These are phyloP conservation scores for Natator depressus DNA, from an alignment of 2,113 vertebrate genomes.

Conservation along the genomic window DNA sequence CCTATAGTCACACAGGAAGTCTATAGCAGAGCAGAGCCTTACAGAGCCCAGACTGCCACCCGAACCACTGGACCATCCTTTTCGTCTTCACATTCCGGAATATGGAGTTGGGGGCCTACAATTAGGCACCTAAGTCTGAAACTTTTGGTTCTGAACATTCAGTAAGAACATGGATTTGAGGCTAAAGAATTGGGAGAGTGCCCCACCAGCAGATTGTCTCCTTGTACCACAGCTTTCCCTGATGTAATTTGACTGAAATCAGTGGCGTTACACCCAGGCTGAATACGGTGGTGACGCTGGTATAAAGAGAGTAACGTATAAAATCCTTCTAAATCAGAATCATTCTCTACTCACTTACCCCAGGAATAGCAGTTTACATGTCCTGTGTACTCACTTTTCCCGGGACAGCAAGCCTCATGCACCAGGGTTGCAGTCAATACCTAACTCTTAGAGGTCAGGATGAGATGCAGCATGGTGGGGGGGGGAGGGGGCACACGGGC, in stretches of 20 bases:
- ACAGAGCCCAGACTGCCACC: not conserved
- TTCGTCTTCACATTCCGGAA: not conserved
- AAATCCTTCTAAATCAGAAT: slow-evolving; percentile 61
- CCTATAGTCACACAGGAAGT: not conserved
- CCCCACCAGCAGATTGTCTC: too few relatives aligned
- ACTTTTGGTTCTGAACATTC: not conserved
- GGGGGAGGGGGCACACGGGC: too few relatives aligned
- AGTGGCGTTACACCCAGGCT: not conserved
- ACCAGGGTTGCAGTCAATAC: slow-evolving; percentile 33
- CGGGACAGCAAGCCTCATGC: slow-evolving; percentile 45
- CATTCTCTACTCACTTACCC: slow-evolving; percentile 54
- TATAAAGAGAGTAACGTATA: not conserved
- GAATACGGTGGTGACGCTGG: not conserved
- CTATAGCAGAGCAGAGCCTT: not conserved
- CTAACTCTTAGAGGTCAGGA: slow-evolving; percentile 24
- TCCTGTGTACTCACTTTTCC: not conserved
- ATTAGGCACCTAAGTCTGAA: not conserved
- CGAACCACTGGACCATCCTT: not conserved
- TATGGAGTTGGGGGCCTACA: slow-evolving; percentile 13
- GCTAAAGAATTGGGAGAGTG: not conserved
- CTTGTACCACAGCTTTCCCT: not conserved
- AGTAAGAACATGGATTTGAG: not conserved
- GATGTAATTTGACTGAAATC: not conserved
- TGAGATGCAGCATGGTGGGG: not conserved
- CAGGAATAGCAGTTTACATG: slow-evolving; percentile 57